Evolutionary conservation across 2,113 vertebrate species (phyloP).

Genomic region (Lota lota): DNA sequence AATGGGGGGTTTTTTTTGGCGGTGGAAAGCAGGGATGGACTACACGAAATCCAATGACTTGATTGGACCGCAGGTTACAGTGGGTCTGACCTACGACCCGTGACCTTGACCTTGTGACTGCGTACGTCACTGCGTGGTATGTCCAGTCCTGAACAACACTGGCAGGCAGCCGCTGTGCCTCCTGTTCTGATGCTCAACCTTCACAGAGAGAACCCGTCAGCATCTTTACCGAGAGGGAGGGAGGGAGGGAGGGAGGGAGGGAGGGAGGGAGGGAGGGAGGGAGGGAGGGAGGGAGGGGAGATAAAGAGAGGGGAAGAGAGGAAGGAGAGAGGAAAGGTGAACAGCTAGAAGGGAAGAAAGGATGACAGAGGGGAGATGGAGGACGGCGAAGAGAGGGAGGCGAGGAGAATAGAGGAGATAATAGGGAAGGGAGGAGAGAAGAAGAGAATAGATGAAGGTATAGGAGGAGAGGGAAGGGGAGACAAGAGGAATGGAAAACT

Average conservation of each 20-base stretch:
- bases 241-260: not conserved
- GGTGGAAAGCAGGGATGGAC: no score
- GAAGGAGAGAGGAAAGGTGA: not conserved
- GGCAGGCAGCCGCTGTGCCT: not conserved
- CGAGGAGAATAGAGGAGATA: not conserved
- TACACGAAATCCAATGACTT: no score
- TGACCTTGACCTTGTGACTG: no score
- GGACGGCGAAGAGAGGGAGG: not conserved
- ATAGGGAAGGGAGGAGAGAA: not conserved
- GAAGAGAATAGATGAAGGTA: not conserved
- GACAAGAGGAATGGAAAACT: not conserved
- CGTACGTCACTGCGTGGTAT: no score
- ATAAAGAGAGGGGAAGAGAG: not conserved
- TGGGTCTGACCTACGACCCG: no score
- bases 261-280: not conserved
- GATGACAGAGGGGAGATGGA: not conserved
- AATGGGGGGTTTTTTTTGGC: no score
- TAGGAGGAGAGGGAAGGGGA: not conserved
- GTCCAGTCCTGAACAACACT: slow-evolving; percentile 3
- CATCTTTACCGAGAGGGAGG: not conserved
- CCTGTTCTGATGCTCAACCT: no score
- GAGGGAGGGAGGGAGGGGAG: not conserved
- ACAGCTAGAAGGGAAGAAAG: not conserved
- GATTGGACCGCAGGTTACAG: no score
- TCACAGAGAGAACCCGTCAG: no score